phyloP scores from a whole-genome alignment of 2,888 invertebrate species.

The Lithophane socia region DNA sequence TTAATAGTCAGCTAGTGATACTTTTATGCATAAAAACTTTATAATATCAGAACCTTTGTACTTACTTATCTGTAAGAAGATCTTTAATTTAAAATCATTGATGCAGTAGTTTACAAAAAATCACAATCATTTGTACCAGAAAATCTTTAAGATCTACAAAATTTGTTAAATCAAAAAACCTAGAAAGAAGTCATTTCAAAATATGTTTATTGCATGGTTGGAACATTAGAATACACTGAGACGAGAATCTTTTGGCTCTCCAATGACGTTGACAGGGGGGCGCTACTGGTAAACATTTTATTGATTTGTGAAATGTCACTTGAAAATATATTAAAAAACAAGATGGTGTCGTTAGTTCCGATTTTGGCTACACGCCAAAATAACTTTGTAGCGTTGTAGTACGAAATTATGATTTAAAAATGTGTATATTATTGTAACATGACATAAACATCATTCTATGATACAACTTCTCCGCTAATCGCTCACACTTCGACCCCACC shows the following conservation, averaged over 20 bases:
- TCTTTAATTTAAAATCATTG: background rate
- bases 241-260: background rate
- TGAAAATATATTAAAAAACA: background rate
- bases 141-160: background rate
- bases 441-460: background rate
- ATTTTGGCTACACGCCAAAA: background rate
- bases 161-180: background rate
- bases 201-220: too few relatives aligned
- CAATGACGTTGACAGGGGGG: background rate
- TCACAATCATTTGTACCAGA: background rate
- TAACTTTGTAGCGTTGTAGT: background rate
- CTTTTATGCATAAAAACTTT: background rate
- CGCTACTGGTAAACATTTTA: background rate
- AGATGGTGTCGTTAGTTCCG: background rate
- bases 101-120: background rate
- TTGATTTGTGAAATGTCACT: background rate
- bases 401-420: background rate
- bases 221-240: too few relatives aligned
- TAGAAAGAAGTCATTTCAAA: too few relatives aligned
- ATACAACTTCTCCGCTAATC: background rate
- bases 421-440: background rate
- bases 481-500: slow-evolving; percentile 28
- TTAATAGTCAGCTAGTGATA: background rate
- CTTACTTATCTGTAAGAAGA: background rate
- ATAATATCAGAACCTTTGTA: background rate